These are phyloP conservation scores for Callyntrura guangdongensis DNA, from an alignment of 2,888 invertebrate genomes.

Conservation along the genomic window DNA sequence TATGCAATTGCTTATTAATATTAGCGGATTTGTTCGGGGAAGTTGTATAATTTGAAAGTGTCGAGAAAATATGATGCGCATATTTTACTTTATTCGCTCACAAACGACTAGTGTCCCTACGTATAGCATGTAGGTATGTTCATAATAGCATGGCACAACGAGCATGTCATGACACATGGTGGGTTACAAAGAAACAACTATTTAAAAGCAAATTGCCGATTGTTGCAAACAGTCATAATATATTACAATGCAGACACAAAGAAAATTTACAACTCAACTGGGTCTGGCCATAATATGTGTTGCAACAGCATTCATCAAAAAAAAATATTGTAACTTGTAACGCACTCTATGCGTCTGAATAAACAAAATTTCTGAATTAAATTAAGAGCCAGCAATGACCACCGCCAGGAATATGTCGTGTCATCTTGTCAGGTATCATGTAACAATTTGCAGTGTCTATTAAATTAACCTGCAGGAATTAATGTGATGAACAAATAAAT, in stretches of 20 bases:
- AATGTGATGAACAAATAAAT: conserved; percentile 70
- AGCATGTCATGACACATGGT: background rate
- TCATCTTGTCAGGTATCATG: conserved; percentile 63
- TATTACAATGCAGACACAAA: background rate
- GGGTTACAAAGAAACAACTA: conserved; percentile 17
- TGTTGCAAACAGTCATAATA: background rate
- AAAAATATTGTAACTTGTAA: conserved; percentile 57
- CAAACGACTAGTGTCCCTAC: background rate
- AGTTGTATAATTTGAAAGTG: background rate
- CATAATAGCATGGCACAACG: background rate
- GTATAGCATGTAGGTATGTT: background rate
- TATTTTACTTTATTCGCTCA: background rate
- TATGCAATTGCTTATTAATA: conserved; percentile 7
- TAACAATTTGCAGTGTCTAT: conserved; percentile 67
- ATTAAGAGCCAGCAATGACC: conserved; percentile 13
- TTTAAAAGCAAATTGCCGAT: conserved; percentile 21
- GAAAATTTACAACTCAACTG: conserved; percentile 40
- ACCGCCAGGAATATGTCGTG: conserved; percentile 60
- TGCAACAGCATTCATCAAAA: conserved; percentile 16
- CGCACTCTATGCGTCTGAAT: conserved; percentile 13
- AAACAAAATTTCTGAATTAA: conserved; percentile 54
- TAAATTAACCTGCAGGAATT: conserved; percentile 68
- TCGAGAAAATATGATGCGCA: background rate
- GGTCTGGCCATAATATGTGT: conserved; percentile 38
- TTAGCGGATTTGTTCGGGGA: conserved; percentile 37